Evolutionary conservation across 2,888 invertebrate species (phyloP).

Genomic region (Cantharis rustica): DNA sequence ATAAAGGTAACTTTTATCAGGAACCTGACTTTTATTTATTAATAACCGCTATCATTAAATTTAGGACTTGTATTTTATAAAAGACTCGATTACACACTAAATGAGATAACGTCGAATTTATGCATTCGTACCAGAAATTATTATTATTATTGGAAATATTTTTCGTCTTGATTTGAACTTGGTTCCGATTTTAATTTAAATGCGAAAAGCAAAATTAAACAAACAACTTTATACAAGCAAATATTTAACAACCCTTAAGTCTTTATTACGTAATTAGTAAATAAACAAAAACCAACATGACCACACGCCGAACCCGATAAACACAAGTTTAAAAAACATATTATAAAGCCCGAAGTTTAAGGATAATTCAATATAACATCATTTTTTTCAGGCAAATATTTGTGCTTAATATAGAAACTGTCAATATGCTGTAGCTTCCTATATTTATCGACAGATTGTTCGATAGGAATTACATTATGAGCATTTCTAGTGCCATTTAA

Average conservation of each 20-base stretch:
- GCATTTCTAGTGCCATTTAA: not conserved
- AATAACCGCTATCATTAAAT: not conserved
- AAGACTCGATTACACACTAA: not conserved
- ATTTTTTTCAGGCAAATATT: not conserved
- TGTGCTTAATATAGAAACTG: not conserved
- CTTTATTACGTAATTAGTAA: not conserved
- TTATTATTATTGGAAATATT: no score
- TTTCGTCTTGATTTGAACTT: not conserved
- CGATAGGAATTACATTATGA: not conserved
- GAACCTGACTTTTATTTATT: not conserved
- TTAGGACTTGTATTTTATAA: not conserved
- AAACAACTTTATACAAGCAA: not conserved
- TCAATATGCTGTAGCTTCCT: not conserved
- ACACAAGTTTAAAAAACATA: not conserved
- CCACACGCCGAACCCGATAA: not conserved
- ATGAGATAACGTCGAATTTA: not conserved
- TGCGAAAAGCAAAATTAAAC: not conserved
- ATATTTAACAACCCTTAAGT: not conserved
- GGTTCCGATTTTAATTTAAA: not conserved
- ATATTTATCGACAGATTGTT: not conserved
- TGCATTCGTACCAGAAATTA: not conserved
- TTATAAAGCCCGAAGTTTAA: not conserved
- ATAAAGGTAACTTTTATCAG: not conserved
- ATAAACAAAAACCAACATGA: not conserved
- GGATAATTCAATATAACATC: not conserved